phyloP scores from a whole-genome alignment of 2,113 vertebrate species.

The Willisornis vidua region DNA sequence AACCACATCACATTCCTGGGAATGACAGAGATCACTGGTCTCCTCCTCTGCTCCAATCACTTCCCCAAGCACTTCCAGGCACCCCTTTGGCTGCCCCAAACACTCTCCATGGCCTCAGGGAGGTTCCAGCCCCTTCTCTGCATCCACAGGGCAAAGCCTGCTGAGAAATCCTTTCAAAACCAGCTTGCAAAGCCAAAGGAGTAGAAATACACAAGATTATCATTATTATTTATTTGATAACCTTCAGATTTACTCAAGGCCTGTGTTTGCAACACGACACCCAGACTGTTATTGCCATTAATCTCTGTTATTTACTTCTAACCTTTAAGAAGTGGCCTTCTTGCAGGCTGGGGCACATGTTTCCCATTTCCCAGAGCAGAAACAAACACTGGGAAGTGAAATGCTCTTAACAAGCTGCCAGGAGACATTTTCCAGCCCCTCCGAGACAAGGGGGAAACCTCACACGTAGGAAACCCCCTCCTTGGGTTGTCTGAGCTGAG shows the following conservation, averaged over 20 bases:
- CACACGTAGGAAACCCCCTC: neutral
- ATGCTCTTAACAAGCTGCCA: neutral
- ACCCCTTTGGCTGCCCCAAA: constrained; percentile 18
- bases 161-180: neutral
- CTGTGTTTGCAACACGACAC: neutral
- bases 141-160: constrained; percentile 41
- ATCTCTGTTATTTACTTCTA: constrained; percentile 16
- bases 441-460: neutral
- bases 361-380: neutral
- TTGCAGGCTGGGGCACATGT: neutral
- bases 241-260: constrained; percentile 4
- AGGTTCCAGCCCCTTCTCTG: constrained; percentile 35
- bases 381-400: neutral
- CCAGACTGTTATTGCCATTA: neutral
- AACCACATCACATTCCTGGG: neutral
- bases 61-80: neutral
- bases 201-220: neutral
- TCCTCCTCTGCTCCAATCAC: neutral
- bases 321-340: neutral
- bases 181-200: neutral
- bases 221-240: neutral
- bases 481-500: neutral
- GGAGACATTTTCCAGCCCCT: neutral
- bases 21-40: neutral
- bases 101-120: constrained; percentile 35